Evolutionary conservation across 2,797 vertebrate species (phyloP).

Genomic region (Periophthalmus magnuspinnatus): DNA sequence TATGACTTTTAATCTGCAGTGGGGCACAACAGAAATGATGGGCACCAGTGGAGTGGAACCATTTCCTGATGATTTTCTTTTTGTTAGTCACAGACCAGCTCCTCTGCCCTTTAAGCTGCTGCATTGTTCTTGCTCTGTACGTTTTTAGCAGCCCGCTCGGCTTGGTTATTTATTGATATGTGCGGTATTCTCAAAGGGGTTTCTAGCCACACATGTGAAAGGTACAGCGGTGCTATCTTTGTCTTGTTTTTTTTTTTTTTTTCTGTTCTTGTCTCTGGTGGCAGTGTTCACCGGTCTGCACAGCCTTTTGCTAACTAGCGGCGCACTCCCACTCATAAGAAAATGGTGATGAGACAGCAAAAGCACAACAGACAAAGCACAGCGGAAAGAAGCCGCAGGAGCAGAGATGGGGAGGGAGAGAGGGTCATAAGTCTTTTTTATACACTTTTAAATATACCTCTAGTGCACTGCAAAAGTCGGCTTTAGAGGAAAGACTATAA

Average conservation of each 20-base stretch:
- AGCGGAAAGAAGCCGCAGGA: constrained; percentile 37
- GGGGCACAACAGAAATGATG: constrained; percentile 32
- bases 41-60: constrained; percentile 29
- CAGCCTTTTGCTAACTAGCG: constrained; percentile 67
- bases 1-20: constrained; percentile 8
- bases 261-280: constrained; percentile 32
- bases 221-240: constrained; percentile 63
- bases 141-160: not conserved
- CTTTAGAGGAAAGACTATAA: not conserved
- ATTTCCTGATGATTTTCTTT: constrained; percentile 10
- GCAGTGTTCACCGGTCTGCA: constrained; percentile 46
- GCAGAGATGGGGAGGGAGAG: constrained; percentile 30
- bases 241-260: constrained; percentile 36
- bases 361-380: constrained; percentile 54
- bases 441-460: constrained; percentile 55
- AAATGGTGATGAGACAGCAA: constrained; percentile 78
- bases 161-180: constrained; percentile 67
- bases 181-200: constrained; percentile 58
- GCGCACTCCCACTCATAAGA: constrained; percentile 60
- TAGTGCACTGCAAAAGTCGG: not conserved
- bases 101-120: constrained; percentile 11
- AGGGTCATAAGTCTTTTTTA: constrained; percentile 66
- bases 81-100: constrained; percentile 1
- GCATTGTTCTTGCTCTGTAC: constrained; percentile 25
- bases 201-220: constrained; percentile 66